Base-by-base conservation (phyloP, 2,888 invertebrate species). In the Callyntrura sp. region DNA sequence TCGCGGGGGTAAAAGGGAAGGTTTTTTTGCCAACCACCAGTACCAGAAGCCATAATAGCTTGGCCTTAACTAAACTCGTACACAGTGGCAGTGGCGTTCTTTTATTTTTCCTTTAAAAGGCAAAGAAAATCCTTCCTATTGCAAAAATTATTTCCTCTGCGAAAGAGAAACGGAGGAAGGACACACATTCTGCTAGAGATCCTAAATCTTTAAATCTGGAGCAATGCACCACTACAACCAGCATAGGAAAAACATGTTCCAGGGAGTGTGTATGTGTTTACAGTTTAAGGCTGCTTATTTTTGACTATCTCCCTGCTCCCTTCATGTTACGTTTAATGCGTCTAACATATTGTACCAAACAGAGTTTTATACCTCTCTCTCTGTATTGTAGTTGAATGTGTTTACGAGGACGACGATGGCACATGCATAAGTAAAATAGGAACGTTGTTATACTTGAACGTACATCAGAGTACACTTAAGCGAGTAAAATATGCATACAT, bases 151-250 rank as follows among this genome's bases (percentile, higher is more conserved):
- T 83, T 62, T 43, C 23, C 45, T 35, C 35, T 62, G 17, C 2
- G 28, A 82, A 60, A 70, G 84, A 73, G 70, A 25, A 83, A 68
- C 68, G 83, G 81, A 51, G 6, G 51, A 20, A 82, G 43, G 65
- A 48, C 65, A 51, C 23, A 81, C 51, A 68, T 48, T 20, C 48
- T 9, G 48, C 20, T 51, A n/a, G 65, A 23, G 83, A 23, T 23
- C 68, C 62, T 82, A 83, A 83, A 83, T 83, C 83, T 65, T 68
- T 83, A 62, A 83, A 83, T 83, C 68, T 83, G 57, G 81, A 82
- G 81, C 81, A 82, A 23, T 62, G 79, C 51, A 78, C 48, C 45
- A 51, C 6, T 28, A 48, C 20, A 11, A n/a, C 20, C 65, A 1
- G 20, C 28, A 68, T 68, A 11, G 28, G n/a, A n/a, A n/a, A n/a